Conservation (phyloP, 2,113 vertebrate species). For the Melanocharis versteri region DNA sequence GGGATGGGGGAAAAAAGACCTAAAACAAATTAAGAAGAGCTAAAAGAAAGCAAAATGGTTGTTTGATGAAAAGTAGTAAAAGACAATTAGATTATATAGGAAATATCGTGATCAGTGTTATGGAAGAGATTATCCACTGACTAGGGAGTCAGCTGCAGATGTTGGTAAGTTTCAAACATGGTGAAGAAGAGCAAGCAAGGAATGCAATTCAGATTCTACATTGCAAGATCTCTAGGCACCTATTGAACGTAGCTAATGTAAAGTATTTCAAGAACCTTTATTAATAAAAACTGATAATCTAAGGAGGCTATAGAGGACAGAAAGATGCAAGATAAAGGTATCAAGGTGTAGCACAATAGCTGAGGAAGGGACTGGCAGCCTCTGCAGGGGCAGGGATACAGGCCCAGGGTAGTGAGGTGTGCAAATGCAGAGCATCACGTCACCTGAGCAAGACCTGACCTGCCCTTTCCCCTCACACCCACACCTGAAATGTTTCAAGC, state of each 20-base stretch:
- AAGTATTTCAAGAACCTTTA: not conserved
- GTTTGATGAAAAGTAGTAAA: not conserved
- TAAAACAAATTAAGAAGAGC: not conserved
- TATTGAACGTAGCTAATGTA: not conserved
- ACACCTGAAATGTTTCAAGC: not conserved
- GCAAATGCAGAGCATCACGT: not conserved
- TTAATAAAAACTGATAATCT: not conserved
- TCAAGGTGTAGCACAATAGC: not conserved
- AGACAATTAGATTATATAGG: not conserved
- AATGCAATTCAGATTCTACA: not conserved
- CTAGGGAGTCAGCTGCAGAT: not conserved
- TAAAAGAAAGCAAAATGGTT: not conserved
- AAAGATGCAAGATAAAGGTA: not conserved
- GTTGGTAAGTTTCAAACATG: not conserved
- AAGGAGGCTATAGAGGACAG: not conserved
- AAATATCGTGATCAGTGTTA: not conserved
- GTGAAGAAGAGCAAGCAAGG: not conserved
- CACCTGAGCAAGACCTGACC: accelerated
- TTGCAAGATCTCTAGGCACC: not conserved
- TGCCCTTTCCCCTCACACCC: not conserved
- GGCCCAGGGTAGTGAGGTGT: too few species aligned
- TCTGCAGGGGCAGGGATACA: not conserved
- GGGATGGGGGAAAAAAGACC: too few species aligned
- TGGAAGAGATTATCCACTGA: not conserved
- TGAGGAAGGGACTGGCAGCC: not conserved